phyloP scores from a whole-genome alignment of 2,113 vertebrate genomes.

The Natator depressus region DNA sequence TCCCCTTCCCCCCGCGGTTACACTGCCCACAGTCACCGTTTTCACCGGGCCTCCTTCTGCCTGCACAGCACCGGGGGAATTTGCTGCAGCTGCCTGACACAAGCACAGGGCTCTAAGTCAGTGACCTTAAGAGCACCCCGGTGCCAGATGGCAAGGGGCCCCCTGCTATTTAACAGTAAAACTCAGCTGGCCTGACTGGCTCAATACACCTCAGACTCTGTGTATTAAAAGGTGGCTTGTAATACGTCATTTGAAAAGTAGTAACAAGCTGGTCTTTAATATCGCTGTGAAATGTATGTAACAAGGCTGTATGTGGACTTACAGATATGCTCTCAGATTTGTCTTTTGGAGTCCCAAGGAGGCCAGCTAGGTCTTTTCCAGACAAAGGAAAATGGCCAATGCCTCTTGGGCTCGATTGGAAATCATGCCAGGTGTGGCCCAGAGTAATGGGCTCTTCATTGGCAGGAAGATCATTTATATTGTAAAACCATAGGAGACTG shows the following conservation, averaged over 20 bases:
- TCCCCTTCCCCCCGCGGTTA: background rate
- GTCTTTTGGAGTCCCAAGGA: background rate
- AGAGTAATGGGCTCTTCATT: background rate
- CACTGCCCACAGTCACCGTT: background rate
- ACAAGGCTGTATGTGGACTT: background rate
- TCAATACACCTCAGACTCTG: background rate
- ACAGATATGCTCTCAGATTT: background rate
- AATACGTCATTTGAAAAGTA: background rate
- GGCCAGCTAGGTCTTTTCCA: background rate
- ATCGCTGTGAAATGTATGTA: background rate
- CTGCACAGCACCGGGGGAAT: background rate
- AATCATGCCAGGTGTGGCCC: background rate
- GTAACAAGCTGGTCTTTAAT: background rate
- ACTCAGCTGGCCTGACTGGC: background rate
- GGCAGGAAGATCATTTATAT: too few species aligned
- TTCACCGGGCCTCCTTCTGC: background rate
- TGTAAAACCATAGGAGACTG: too few species aligned
- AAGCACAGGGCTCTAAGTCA: background rate
- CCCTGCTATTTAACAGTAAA: background rate
- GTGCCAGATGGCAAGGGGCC: background rate
- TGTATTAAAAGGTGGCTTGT: background rate
- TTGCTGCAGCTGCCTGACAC: background rate
- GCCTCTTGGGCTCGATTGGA: background rate
- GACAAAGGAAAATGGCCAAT: background rate
- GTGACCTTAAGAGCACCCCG: background rate